phyloP scores from a whole-genome alignment of 1,140 invertebrate genomes.

The Neocloeon triangulifer region DNA sequence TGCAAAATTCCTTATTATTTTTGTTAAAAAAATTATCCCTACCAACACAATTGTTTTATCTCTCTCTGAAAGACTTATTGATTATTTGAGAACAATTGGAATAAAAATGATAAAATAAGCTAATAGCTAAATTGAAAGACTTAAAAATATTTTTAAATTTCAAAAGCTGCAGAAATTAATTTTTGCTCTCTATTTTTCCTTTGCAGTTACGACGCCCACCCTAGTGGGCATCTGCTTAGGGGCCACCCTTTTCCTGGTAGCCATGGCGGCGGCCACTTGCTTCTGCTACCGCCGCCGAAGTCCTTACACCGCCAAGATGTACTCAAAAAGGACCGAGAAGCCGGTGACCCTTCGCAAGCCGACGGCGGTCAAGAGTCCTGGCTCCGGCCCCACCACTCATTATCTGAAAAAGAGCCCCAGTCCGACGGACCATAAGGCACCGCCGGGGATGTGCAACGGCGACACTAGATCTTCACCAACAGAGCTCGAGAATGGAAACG shows the following conservation, averaged over 20 bases:
- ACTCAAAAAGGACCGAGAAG: conserved; percentile 16
- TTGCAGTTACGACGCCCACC: conserved; percentile 34
- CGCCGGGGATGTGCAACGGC: too few species aligned
- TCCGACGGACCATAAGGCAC: conserved; percentile 38
- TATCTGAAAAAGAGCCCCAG: conserved; percentile 75
- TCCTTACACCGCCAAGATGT: background rate
- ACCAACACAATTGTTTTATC: too few species aligned
- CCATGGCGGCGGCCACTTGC: conserved; percentile 29
- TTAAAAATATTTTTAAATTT: too few species aligned
- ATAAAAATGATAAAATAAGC: too few species aligned
- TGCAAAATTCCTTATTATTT: too few species aligned
- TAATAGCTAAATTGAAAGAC: too few species aligned
- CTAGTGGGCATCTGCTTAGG: conserved; percentile 36
- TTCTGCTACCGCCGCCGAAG: conserved; percentile 27
- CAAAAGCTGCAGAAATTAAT: too few species aligned
- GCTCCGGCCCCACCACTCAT: conserved; percentile 35
- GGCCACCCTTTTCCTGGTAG: conserved; percentile 26
- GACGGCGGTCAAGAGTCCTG: conserved; percentile 39
- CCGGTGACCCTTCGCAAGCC: conserved; percentile 33
- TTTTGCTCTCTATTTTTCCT: conserved; percentile 7
- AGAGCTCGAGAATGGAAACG: too few species aligned
- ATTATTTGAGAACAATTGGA: too few species aligned
- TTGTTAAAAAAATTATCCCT: too few species aligned
- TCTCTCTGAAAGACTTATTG: too few species aligned
- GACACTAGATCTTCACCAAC: too few species aligned